Conservation (phyloP, 2,888 invertebrate genomes). For the Latrodectus elegans region DNA sequence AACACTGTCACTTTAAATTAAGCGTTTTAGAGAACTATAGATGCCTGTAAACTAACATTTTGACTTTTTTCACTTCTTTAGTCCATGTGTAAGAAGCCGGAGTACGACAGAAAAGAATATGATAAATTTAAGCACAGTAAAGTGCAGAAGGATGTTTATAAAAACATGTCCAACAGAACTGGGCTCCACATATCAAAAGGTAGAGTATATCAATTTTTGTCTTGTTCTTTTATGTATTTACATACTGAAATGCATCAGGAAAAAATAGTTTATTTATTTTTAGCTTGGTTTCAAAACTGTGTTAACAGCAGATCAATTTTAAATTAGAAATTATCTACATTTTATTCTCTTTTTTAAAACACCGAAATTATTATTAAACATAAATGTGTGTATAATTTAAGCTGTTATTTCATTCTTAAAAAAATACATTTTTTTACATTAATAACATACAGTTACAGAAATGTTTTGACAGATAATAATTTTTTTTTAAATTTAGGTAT, state of each 20-base stretch:
- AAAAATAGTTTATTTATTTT: background rate
- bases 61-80: background rate
- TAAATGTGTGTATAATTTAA: background rate
- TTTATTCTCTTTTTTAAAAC: background rate
- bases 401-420: too few relatives aligned
- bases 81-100: constrained; percentile 35
- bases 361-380: too few relatives aligned
- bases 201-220: background rate
- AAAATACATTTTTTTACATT: too few relatives aligned
- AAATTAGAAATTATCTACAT: background rate
- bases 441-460: too few relatives aligned
- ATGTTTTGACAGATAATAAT: too few relatives aligned
- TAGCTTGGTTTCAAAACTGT: background rate
- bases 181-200: constrained; percentile 53
- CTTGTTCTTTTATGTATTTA: background rate
- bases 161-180: constrained; percentile 71
- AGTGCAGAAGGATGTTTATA: constrained; percentile 71
- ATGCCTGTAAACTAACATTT: background rate
- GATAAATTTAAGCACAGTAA: constrained; percentile 72
- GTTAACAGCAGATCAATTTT: background rate
- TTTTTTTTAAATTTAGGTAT: too few relatives aligned
- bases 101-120: constrained; percentile 70
- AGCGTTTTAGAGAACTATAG: background rate
- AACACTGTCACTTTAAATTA: background rate
- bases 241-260: background rate